These are phyloP conservation scores for Sinocyclocheilus anshuiensis DNA, from an alignment of 2,113 vertebrate species.

Conservation along the genomic window DNA sequence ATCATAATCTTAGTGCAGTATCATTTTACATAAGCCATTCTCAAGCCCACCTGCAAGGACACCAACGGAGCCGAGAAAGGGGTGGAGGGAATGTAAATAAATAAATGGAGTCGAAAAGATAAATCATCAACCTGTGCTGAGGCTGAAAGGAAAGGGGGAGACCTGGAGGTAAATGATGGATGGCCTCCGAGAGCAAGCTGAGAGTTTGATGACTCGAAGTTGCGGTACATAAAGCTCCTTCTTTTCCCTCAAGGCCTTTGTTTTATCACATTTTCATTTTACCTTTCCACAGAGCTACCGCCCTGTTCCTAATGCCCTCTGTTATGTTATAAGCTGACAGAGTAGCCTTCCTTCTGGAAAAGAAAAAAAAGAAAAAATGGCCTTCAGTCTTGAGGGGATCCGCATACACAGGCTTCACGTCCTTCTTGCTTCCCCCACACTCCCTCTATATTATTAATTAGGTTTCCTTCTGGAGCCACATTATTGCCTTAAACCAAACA, in stretches of 20 bases:
- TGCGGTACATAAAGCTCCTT: constrained; percentile 28
- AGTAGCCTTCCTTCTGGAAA: neutral
- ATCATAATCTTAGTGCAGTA: constrained; percentile 8
- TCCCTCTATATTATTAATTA: constrained; percentile 55
- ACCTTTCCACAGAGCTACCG: constrained; percentile 15
- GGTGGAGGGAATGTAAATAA: constrained; percentile 48
- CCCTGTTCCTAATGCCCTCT: constrained; percentile 30
- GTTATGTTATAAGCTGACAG: constrained; percentile 40
- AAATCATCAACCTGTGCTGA: constrained; percentile 45
- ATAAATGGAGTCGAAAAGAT: constrained; percentile 55
- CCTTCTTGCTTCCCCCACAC: neutral
- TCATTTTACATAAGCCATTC: constrained; percentile 52
- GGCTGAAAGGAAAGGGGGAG: constrained; percentile 6
- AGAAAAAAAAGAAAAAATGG: neutral
- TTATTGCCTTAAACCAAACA: constrained; percentile 49
- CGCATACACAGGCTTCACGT: constrained; percentile 17
- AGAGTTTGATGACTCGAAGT: constrained; percentile 32
- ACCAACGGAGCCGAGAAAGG: neutral
- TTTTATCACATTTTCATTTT: constrained; percentile 47
- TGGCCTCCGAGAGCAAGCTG: constrained; percentile 23
- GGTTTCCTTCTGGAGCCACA: constrained; percentile 41
- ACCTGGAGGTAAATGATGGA: constrained; percentile 46
- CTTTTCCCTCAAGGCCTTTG: constrained; percentile 28
- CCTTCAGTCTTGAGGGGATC: constrained; percentile 44
- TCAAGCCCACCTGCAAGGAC: constrained; percentile 52